Evolutionary conservation across 2,797 vertebrate genomes (phyloP), one percentile per base, ranked within the genome.

Genomic region (Lacerta bilineata): DNA sequence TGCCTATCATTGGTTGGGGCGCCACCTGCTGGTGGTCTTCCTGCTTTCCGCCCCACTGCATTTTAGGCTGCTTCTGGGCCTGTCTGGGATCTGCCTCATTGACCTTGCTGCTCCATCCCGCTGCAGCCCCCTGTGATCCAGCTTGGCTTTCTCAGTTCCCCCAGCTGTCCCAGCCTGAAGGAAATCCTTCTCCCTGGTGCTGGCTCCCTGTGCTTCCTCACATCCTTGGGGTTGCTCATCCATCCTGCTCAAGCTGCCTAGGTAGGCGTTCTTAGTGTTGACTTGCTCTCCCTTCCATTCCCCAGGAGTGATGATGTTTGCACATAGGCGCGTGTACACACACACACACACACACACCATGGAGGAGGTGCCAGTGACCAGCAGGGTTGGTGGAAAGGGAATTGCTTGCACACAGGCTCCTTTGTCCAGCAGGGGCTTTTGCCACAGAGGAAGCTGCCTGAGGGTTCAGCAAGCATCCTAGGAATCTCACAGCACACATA

Each of bases 371-470:
- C 25, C 11, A 75, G 55, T 79, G 89, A n/a, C 61, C 71, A 25
- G 84, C 71, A 86, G 84, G 55, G 80, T 23, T 9, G 55, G 64
- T 55, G 77, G 81, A 75, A 50, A 84, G 39, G 46, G 77, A 76
- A 69, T 50, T 33, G 36, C 41, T 61, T 71, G 50, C 78, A 85
- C 89, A 90, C 77, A 85, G 86, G 43, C 59, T 20, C 17, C 82
- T 85, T 88, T 90, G 89, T 90, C 86, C 71, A 27, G 29, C 36
- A 64, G 64, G 86, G 46, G 77, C 8, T 85, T 86, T 86, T 74
- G 88, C 88, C 78, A 80, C 76, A 80, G 76, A 90, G 89, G 71
- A 88, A 90, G 83, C 86, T 87, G 86, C 83, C 77, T 88, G 82
- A 90, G 59, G 82, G 77, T 90, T 87, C 71, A 41, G 66, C 86